Percentiles rank a stretch among this genome's conserved stretches.
Evolutionary conservation across 2,888 invertebrate genomes (phyloP).

Genomic region (Theodoxus fluviatilis): DNA sequence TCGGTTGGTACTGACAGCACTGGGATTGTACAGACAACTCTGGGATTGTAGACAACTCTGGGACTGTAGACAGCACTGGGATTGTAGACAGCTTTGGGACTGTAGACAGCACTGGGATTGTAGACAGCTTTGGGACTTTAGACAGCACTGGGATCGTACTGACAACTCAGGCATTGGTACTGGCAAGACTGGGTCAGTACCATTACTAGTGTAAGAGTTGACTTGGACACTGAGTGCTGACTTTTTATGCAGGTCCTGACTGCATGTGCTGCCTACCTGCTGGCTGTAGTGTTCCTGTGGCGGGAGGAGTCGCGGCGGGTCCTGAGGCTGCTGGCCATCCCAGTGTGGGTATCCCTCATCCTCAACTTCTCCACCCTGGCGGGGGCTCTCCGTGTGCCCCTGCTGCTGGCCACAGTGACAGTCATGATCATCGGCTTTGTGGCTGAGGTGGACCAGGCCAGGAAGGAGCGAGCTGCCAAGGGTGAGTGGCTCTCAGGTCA

Average conservation of each 20-base stretch:
- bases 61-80: too few relatives aligned
- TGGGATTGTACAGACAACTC: too few relatives aligned
- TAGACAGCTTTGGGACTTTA: too few relatives aligned
- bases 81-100: too few relatives aligned
- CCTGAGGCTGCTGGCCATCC: slow-evolving; percentile 68
- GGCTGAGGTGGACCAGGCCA: slow-evolving; percentile 44
- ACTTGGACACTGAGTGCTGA: too few relatives aligned
- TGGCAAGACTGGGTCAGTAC: too few relatives aligned
- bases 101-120: too few relatives aligned
- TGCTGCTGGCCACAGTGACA: slow-evolving; percentile 75
- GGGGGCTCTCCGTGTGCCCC: slow-evolving; percentile 79
- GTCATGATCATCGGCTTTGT: slow-evolving; percentile 75
- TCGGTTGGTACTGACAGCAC: too few relatives aligned
- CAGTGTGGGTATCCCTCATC: slow-evolving; percentile 81
- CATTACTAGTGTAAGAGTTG: too few relatives aligned
- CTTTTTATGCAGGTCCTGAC: slow-evolving; percentile 73
- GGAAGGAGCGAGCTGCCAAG: slow-evolving; percentile 33
- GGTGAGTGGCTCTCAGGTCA: slow-evolving; percentile 27
- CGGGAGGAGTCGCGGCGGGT: slow-evolving; percentile 75
- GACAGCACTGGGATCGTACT: too few relatives aligned
- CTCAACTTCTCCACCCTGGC: slow-evolving; percentile 79
- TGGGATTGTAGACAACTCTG: too few relatives aligned
- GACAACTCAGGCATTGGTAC: too few relatives aligned
- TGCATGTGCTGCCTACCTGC: slow-evolving; percentile 75
- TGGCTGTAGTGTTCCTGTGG: slow-evolving; percentile 79